Percentiles rank a stretch among this genome's conserved stretches.
Evolutionary conservation across 2,113 vertebrate genomes (phyloP).

Genomic region (Dicentrarchus labrax): DNA sequence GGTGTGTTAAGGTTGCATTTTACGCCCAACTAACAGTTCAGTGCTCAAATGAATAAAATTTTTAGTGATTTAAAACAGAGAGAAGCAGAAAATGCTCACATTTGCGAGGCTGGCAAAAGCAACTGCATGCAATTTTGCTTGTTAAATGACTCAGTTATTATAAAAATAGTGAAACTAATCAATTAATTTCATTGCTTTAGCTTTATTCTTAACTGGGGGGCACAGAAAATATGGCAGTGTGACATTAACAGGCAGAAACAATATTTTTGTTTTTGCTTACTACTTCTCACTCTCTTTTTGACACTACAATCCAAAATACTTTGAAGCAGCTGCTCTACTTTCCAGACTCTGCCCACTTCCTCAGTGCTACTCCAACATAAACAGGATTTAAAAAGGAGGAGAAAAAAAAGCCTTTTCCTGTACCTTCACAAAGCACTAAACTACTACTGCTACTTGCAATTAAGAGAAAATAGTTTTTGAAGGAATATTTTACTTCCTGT

Average conservation of each 20-base stretch:
- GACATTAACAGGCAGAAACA: not conserved
- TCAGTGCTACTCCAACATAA: not conserved
- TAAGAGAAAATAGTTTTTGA: constrained; percentile 7
- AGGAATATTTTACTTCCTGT: constrained; percentile 1
- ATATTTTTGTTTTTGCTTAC: not conserved
- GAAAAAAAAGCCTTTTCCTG: not conserved
- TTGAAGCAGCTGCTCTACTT: not conserved
- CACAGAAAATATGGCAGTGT: not conserved
- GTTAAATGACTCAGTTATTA: not conserved
- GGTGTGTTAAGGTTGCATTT: not conserved
- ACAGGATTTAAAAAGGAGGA: not conserved
- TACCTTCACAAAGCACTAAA: not conserved
- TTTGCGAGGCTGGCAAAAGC: not conserved
- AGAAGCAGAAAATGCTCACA: too few relatives aligned
- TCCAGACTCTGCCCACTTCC: not conserved
- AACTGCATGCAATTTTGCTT: not conserved
- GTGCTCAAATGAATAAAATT: not conserved
- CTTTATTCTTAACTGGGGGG: not conserved
- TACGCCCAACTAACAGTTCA: not conserved
- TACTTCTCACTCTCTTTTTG: not conserved
- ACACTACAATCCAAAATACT: not conserved
- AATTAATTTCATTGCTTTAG: not conserved
- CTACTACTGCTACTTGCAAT: not conserved
- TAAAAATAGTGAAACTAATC: not conserved
- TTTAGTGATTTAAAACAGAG: not conserved